Evolutionary conservation across 2,888 invertebrate genomes (phyloP).

Genomic region (Zygaena filipendulae): DNA sequence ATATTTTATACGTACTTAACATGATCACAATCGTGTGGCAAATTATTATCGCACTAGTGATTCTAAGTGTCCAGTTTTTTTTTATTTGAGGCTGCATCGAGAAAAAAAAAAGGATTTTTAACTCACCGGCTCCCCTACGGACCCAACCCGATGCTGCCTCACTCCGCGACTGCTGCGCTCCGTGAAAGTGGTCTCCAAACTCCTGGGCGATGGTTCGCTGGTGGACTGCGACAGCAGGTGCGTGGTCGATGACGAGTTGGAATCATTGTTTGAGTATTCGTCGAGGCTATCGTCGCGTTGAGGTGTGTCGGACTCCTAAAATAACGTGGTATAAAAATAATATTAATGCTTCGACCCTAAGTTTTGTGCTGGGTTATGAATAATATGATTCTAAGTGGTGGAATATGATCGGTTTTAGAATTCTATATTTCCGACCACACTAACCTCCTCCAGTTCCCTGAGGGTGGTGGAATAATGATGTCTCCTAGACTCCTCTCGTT

Average conservation of each 20-base stretch:
- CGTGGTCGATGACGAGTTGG: slow-evolving; percentile 50
- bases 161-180: slow-evolving; percentile 25
- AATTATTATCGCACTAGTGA: no score
- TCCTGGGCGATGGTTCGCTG: slow-evolving; percentile 40
- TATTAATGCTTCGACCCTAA: no score
- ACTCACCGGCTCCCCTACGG: slow-evolving; percentile 43
- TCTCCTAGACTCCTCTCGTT: slow-evolving; percentile 38
- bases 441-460: slow-evolving; percentile 55
- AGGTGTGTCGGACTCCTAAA: slow-evolving; percentile 54
- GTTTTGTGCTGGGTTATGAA: no score
- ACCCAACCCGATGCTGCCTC: slow-evolving; percentile 35
- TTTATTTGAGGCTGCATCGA: no score
- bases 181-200: slow-evolving; percentile 49
- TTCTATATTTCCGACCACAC: no score
- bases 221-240: slow-evolving; percentile 50
- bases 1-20: no score
- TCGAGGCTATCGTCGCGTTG: slow-evolving; percentile 56
- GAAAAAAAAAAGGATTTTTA: no score
- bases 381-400: no score
- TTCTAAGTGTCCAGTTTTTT: no score
- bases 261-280: slow-evolving; percentile 49
- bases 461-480: slow-evolving; percentile 46
- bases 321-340: no score
- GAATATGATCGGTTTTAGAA: no score
- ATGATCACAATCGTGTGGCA: no score